Percentiles rank a stretch among this genome's conserved stretches.
These are phyloP conservation scores for Sturnus vulgaris DNA, from an alignment of 2,113 vertebrate species.

Conservation along the genomic window DNA sequence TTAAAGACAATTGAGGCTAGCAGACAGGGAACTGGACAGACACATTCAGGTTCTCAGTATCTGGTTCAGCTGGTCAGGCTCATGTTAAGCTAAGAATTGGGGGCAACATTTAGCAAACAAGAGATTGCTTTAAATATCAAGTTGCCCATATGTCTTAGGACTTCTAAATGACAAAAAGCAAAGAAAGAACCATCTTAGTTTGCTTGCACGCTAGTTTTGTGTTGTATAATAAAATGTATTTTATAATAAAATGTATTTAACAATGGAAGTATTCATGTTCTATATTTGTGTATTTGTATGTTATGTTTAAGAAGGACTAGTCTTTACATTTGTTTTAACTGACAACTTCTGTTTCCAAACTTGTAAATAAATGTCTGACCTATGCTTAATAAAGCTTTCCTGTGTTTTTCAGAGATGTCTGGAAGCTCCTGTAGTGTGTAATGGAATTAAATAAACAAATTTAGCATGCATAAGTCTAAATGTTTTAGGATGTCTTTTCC, in stretches of 20 bases:
- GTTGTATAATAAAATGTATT: not conserved
- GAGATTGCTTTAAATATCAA: not conserved
- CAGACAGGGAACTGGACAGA: not conserved
- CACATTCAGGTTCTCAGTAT: not conserved
- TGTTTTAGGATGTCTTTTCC: not conserved
- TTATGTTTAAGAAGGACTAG: not conserved
- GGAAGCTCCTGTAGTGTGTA: not conserved
- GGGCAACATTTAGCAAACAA: not conserved
- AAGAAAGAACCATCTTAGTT: not conserved
- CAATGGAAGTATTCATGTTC: not conserved
- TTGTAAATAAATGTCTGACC: not conserved
- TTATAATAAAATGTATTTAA: not conserved
- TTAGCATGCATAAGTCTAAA: not conserved
- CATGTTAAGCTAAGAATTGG: not conserved
- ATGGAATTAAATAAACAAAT: not conserved
- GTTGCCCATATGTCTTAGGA: not conserved
- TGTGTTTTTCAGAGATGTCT: not conserved
- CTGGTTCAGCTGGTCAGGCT: not conserved
- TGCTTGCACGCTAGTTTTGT: not conserved
- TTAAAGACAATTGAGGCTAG: not conserved
- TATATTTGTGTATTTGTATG: not conserved
- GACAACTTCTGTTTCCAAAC: not conserved
- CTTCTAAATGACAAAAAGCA: not conserved
- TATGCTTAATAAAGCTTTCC: not conserved
- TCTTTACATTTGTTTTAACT: not conserved